Conservation (phyloP, 2,113 vertebrate species). For the Dasyprocta punctata region DNA sequence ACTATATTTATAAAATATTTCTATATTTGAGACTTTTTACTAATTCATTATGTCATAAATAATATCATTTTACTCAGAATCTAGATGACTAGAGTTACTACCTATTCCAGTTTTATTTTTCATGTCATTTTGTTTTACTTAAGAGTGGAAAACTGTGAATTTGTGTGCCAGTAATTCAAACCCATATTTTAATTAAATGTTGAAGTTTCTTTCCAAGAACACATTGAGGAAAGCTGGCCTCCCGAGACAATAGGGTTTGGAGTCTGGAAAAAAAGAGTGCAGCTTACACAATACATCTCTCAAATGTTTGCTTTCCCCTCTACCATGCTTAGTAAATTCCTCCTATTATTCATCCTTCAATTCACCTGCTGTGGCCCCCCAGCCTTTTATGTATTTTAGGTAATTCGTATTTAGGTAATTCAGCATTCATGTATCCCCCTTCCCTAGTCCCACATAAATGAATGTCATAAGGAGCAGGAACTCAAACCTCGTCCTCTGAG, state of each 20-base stretch:
- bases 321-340: not conserved
- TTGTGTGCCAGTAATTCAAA: not conserved
- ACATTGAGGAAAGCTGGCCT: not conserved
- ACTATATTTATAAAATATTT: constrained; percentile 81
- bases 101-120: constrained; percentile 19
- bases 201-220: not conserved
- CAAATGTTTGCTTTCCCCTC: not conserved
- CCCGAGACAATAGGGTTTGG: not conserved
- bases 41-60: constrained; percentile 49
- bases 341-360: not conserved
- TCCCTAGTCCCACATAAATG: not conserved
- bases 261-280: not conserved
- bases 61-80: constrained; percentile 33
- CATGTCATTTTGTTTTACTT: not conserved
- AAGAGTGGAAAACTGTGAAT: not conserved
- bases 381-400: not conserved
- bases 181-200: not conserved
- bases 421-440: not conserved
- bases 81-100: not conserved
- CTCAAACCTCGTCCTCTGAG: not conserved
- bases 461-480: not conserved
- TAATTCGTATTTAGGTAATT: not conserved
- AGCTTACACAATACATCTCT: not conserved
- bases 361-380: not conserved
- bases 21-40: constrained; percentile 65